These are phyloP conservation scores for Volucella inflata DNA, from an alignment of 2,888 invertebrate genomes.

Conservation along the genomic window DNA sequence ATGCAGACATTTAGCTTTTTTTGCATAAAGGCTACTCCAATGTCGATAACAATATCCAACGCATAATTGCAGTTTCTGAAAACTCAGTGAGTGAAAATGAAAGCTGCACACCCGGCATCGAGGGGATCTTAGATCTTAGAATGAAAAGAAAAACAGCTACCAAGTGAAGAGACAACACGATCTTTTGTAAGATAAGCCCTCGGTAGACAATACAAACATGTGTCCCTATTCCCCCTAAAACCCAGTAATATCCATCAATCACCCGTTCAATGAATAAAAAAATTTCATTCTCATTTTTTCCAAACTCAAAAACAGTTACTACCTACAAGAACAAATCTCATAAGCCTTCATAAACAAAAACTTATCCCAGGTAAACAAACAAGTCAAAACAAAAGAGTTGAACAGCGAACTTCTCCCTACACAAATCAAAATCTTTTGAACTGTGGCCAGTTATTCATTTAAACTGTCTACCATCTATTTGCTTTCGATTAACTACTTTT, in stretches of 20 bases:
- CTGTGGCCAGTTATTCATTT: conserved; percentile 8
- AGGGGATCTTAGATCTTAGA: too few species aligned
- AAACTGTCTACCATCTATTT: background rate
- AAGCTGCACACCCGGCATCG: too few species aligned
- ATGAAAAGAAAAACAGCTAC: too few species aligned
- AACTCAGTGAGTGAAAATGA: too few species aligned
- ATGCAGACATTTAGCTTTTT: too few species aligned
- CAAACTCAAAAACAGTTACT: background rate
- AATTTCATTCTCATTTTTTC: conserved; percentile 1
- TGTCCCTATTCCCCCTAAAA: background rate
- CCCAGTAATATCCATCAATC: too few species aligned
- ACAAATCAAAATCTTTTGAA: background rate
- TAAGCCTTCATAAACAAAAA: conserved; percentile 4
- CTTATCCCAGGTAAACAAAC: background rate
- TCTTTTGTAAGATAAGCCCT: too few species aligned
- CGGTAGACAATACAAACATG: too few species aligned
- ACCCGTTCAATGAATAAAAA: background rate
- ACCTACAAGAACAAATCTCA: background rate
- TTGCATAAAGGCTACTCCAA: too few species aligned
- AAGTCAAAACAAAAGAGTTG: conserved; percentile 33
- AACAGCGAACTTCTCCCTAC: background rate
- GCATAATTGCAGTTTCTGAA: too few species aligned
- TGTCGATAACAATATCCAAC: too few species aligned
- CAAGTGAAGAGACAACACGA: too few species aligned
- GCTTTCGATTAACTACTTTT: conserved; percentile 37